phyloP scores from a whole-genome alignment of 2,888 invertebrate species.

The Eupithecia centaureata region DNA sequence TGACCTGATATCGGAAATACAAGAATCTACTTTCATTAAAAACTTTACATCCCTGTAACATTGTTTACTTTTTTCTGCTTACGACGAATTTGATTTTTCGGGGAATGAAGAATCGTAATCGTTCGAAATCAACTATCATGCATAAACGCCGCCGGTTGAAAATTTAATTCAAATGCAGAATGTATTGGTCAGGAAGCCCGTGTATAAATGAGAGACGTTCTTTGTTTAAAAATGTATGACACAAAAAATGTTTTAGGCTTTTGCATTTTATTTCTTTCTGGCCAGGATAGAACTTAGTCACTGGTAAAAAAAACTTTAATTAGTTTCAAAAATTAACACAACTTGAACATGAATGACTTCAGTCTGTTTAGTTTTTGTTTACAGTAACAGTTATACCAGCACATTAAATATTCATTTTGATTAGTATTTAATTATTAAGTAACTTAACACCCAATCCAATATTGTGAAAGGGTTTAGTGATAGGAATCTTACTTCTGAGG shows the following conservation, averaged over 20 bases:
- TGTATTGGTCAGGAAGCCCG: slow-evolving; percentile 5
- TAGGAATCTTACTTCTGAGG: slow-evolving; percentile 28
- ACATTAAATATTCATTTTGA: background rate
- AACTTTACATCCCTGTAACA: too few relatives aligned
- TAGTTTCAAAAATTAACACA: too few relatives aligned
- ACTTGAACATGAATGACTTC: too few relatives aligned
- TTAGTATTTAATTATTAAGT: slow-evolving; percentile 32
- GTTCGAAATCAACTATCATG: background rate
- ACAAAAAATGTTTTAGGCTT: background rate
- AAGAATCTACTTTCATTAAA: background rate
- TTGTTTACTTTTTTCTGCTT: background rate
- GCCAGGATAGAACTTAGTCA: background rate
- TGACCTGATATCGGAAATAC: background rate
- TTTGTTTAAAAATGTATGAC: slow-evolving; percentile 13
- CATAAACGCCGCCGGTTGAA: background rate
- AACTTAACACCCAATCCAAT: slow-evolving; percentile 28
- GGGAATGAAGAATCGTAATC: too few relatives aligned
- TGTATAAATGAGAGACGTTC: slow-evolving; percentile 12
- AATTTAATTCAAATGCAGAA: slow-evolving; percentile 19
- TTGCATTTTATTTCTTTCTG: background rate
- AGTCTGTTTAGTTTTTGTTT: background rate
- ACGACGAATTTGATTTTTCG: background rate
- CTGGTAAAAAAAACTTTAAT: background rate
- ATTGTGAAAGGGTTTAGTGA: slow-evolving; percentile 35
- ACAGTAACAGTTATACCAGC: background rate